Base-by-base conservation (phyloP, 37 sponge, comb jelly and placozoan species). In the Lycopodina hypogea region DNA sequence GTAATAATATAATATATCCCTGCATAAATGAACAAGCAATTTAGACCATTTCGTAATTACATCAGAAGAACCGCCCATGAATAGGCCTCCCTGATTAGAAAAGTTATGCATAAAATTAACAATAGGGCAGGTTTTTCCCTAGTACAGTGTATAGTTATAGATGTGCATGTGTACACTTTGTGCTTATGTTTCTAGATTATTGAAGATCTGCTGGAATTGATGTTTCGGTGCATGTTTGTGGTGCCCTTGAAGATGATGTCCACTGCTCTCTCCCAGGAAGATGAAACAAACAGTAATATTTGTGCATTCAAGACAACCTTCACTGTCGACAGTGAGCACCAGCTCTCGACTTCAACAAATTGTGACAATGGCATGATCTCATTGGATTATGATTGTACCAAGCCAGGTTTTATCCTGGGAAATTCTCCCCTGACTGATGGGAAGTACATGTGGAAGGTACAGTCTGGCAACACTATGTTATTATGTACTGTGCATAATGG, bases 361-460 rank as follows among this genome's bases (percentile, higher is more conserved):
- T 18, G 9, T 11, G 74, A 29, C 21, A 29, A 28, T 53, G 75
- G 75, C 23, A 21, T 29, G 32, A 28, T n/a, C 8, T 26, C 41
- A 9, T 42, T 77, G 56, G 62, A 18, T 1, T 39, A 63, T 62
- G 73, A 53, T n/a, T 50, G 55, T 61, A 60, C 65, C 4, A 62
- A n/a, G 18, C 11, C 35, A 24, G 78, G 79, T 8, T 85, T 71
- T 39, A 37, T 61, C 45, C 42, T 71, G 32, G 64, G 72, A 40
- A 36, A 35, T n/a, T 7, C 42, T 1, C 53, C 85, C 0, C 55
- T 85, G 30, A 72, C 72, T 36, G 42, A 41, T 61, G 85, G 85
- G 6, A 78, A 67, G 29, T 71, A 85, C 41, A 52, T 72, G 8
- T 85, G 85, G 85, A 78, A 85, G 85, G 85, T 85, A 24, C 38